Evolutionary conservation across 1,140 invertebrate species (phyloP).

Genomic region (roundworm (Caenorhabditis elegans)): DNA sequence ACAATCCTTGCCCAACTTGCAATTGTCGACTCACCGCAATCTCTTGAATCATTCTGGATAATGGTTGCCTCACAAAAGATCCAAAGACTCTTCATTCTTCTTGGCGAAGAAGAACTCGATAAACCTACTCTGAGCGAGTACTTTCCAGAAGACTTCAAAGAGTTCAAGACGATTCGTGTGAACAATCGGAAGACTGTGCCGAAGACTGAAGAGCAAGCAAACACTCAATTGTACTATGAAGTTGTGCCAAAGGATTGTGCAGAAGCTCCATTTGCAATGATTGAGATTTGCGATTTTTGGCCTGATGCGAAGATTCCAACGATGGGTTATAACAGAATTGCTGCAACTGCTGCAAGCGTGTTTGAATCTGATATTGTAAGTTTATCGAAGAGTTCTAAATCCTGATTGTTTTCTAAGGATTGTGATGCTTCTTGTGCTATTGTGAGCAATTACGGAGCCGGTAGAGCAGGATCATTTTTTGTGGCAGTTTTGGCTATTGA

Average conservation of each 20-base stretch:
- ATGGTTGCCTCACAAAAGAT: neutral
- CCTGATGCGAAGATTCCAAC: neutral
- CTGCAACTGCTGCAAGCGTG: neutral
- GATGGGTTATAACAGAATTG: neutral
- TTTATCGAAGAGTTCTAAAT: neutral
- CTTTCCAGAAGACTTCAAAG: neutral
- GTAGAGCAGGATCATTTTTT: neutral
- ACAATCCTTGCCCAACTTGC: neutral
- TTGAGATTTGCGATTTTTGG: slow-evolving; percentile 25
- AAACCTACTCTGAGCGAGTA: neutral
- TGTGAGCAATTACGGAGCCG: neutral
- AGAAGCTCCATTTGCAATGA: neutral
- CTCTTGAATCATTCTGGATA: neutral
- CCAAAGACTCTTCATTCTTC: neutral
- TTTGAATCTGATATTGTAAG: neutral
- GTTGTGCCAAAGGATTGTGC: neutral
- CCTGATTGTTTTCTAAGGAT: neutral
- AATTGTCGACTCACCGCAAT: neutral
- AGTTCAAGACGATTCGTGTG: slow-evolving; percentile 5
- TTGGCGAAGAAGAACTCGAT: neutral
- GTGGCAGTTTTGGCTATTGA: slow-evolving; percentile 6
- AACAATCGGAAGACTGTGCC: neutral
- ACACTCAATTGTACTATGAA: neutral
- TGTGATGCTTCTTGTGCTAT: neutral
- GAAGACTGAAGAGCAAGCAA: neutral